Evolutionary conservation across 23 tunicate genomes (phyloP), one percentile per base, ranked within the genome.

Genomic region (Phallusia fumigata): DNA sequence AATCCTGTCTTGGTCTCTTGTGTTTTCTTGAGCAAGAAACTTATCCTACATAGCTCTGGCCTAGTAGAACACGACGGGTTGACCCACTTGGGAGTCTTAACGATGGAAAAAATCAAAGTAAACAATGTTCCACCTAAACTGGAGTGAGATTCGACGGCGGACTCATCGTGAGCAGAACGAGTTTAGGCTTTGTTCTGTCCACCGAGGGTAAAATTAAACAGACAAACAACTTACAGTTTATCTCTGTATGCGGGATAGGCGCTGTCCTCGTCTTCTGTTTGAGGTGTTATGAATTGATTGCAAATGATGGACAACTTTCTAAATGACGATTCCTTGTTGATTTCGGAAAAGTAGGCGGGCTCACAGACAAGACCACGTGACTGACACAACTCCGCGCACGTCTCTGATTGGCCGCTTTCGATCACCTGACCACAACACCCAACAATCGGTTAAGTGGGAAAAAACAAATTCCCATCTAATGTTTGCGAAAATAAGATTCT

Each of bases 161-260:
- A 40, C 47, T 5, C 47, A 40, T 40, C n/a, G n/a, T n/a, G n/a
- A n/a, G n/a, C n/a, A n/a, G n/a, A n/a, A n/a, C n/a, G n/a, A n/a
- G n/a, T n/a, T n/a, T n/a, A n/a, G n/a, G n/a, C n/a, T n/a, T n/a
- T n/a, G n/a, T n/a, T n/a, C n/a, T n/a, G n/a, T n/a, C n/a, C n/a
- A n/a, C n/a, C n/a, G n/a, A n/a, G n/a, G n/a, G 10, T 10, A 40
- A 40, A 40, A 40, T 40, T 40, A 40, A 40, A 40, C n/a, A 40
- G 10, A 40, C 47, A n/a, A 40, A 40, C 47, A 40, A 3, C 88
- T 86, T 80, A 86, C 91, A 0, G 65, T 0, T 44, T 76, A 45
- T 83, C 86, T 0, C 53, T 33, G 75, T 52, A 85, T 0, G 94
- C 88, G 13, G 98, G 98, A 78, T 82, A 94, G 64, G 89, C 98